Base-by-base conservation (phyloP, 64 coral and sea anemone species). In the Acropora tenuis region DNA sequence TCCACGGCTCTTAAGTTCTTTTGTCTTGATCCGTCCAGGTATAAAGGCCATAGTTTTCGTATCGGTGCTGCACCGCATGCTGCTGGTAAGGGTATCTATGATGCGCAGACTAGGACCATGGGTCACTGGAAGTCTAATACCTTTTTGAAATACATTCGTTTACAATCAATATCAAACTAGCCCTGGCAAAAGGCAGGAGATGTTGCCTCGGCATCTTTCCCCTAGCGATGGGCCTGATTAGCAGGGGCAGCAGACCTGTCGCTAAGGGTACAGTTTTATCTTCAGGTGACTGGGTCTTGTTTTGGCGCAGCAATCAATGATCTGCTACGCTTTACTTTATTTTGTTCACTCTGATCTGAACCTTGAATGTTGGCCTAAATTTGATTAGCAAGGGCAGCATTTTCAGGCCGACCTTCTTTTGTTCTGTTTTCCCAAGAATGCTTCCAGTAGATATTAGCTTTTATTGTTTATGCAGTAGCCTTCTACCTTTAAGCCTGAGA, bases 21-120 rank as follows among this genome's bases (percentile, higher is more conserved):
- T 43, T 66, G 84, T 13, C 84, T 73, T 48, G 84, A 87, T 66
- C 84, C 43, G 19, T 74, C 72, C 18, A 74, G 72, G 19, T 74
- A 55, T 55, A 55, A 55, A 55, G 52, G 2, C 52, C 52, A 55
- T 0, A 55, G 52, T 55, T 55, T 55, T 55, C 2, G 52, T 10
- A 55, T 55, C 52, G 52, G 52, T 4, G 52, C 52, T 55, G 52
- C 10, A 55, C 6, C 2, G 10, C 52, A 55, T 55, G 52, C 52
- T 55, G 52, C 52, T 55, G 52, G 11, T 20, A 40, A 74, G n/a
- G 71, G 71, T 18, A 74, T 74, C 19, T 74, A n/a, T 74, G 72
- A 74, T 40, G 72, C 72, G 6, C 72, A 30, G 72, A 74, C 42
- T 19, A 74, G 18, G 0, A 3, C 72, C 72, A 55, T 55, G 52